Evolutionary conservation across 1,140 invertebrate species (phyloP), one percentile per base, ranked within the genome.

Genomic region (Drosophila varians): DNA sequence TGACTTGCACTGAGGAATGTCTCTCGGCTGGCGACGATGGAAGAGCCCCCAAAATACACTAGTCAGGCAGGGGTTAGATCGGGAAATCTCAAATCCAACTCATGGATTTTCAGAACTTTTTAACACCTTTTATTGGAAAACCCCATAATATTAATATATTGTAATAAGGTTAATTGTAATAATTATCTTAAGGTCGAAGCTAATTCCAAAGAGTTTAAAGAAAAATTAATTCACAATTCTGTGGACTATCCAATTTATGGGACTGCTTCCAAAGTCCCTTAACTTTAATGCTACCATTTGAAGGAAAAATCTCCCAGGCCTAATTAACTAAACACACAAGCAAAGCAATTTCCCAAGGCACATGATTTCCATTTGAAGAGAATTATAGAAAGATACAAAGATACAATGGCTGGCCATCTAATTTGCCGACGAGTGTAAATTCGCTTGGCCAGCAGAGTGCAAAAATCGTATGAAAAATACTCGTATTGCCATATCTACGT

Each of bases 391-490:
- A 31, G 28, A 31, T 31, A 31, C 28, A 31, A 51, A 18, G 34
- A 64, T 65, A 40, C 38, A 31, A 28, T 5, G 16, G 47, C 38
- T 52, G 47, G 26, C 61, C 69, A 23, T 64, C 74, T 64, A 64
- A 87, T 77, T 71, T 75, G 64, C 60, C 74, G 53, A 55, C 46
- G 74, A 87, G 83, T 87, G 82, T 87, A 77, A 62, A 34, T 69
- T 45, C 53, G 70, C 73, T 60, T 48, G 65, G 55, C 64, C 48
- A 48, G 75, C 75, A 73, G 55, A 58, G 70, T 53, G 57, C 49
- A 68, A 45, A 72, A 78, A 78, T 84, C 69, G 58, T 61, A 86
- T 86, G 82, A 86, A 87, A 86, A 82, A 84, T 87, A 53, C 65
- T 84, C 66, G 69, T 79, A 79, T 84, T 72, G 47, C 55, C 71